phyloP scores from a whole-genome alignment of 2,888 invertebrate genomes.

The Drosophila austrosaltans region DNA sequence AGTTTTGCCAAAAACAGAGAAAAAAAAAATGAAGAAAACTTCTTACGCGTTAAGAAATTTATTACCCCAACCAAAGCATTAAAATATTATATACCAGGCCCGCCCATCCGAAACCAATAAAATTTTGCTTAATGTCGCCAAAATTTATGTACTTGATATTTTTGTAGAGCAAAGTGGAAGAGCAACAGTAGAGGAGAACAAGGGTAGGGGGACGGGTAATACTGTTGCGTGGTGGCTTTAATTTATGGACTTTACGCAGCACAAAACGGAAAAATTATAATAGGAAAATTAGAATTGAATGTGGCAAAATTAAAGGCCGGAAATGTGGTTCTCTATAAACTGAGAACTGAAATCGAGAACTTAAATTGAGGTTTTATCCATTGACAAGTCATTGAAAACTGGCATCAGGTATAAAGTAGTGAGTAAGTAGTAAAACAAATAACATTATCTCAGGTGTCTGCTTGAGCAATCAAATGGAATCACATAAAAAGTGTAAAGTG shows the following conservation, averaged over 20 bases:
- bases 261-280: conserved; percentile 4
- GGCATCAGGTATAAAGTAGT: conserved; percentile 57
- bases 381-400: conserved; percentile 39
- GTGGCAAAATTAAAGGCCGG: conserved; percentile 4
- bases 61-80: conserved; percentile 42
- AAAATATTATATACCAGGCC: conserved; percentile 39
- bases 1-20: conserved; percentile 39
- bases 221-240: conserved; percentile 5
- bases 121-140: conserved; percentile 50
- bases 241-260: conserved; percentile 12
- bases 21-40: conserved; percentile 6
- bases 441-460: not conserved
- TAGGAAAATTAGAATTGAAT: conserved; percentile 34
- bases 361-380: conserved; percentile 49
- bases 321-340: not conserved
- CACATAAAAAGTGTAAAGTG: not conserved
- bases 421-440: conserved; percentile 17
- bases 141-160: conserved; percentile 56
- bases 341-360: conserved; percentile 1
- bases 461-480: not conserved
- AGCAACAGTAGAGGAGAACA: not conserved
- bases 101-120: conserved; percentile 55
- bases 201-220: not conserved
- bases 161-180: conserved; percentile 20
- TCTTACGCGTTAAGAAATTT: conserved; percentile 43